Conservation (phyloP, 2,113 vertebrate genomes). For the Rhineura floridana region DNA sequence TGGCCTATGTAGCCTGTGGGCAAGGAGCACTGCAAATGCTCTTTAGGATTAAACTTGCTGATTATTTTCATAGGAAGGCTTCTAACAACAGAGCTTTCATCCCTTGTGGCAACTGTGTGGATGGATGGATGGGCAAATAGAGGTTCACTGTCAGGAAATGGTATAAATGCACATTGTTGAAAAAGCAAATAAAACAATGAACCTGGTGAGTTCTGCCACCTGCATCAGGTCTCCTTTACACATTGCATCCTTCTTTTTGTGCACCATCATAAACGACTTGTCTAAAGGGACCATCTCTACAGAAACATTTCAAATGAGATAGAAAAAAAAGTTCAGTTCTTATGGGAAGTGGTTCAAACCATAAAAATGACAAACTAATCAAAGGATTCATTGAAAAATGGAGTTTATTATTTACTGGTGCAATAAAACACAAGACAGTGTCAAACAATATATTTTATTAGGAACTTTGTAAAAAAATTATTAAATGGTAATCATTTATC, state of each 20-base stretch:
- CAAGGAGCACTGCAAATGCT: background rate
- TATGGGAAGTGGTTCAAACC: too few relatives aligned
- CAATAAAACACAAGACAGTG: too few relatives aligned
- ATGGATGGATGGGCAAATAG: background rate
- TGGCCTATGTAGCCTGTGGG: background rate
- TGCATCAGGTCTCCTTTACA: background rate
- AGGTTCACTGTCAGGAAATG: background rate
- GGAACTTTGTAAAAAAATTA: too few relatives aligned
- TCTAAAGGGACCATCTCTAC: background rate
- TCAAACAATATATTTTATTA: too few relatives aligned
- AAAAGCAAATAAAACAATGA: background rate
- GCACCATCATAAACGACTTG: background rate
- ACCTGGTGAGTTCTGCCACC: background rate
- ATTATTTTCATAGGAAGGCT: background rate
- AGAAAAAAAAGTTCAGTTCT: background rate
- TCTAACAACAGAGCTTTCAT: background rate
- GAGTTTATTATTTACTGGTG: too few relatives aligned
- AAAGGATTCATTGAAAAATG: too few relatives aligned
- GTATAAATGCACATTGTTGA: background rate
- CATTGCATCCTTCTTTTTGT: background rate
- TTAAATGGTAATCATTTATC: too few relatives aligned
- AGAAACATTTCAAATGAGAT: slow-evolving; percentile 4
- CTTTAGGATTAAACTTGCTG: background rate
- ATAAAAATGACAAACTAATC: too few relatives aligned
- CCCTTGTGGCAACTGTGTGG: background rate